Evolutionary conservation across 2,113 vertebrate species (phyloP).

Genomic region (Pycnonotus jocosus): DNA sequence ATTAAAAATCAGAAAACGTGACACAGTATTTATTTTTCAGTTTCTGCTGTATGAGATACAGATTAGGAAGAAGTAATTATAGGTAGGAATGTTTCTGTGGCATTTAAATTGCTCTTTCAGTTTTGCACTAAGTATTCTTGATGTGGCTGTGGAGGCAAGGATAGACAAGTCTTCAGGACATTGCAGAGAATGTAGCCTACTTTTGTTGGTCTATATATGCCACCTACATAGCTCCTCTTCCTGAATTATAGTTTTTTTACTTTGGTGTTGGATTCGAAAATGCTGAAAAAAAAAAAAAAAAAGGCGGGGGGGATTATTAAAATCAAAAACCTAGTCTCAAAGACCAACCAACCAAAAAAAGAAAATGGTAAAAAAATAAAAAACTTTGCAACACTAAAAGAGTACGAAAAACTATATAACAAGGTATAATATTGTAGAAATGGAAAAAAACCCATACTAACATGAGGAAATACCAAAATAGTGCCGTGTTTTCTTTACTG

Average conservation of each 20-base stretch:
- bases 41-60: not conserved
- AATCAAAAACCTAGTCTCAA: not conserved
- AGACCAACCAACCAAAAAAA: not conserved
- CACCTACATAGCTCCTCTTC: not conserved
- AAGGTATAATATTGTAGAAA: not conserved
- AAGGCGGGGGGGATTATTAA: rapidly evolving
- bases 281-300: not conserved
- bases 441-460: not conserved
- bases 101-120: not conserved
- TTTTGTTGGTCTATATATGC: not conserved
- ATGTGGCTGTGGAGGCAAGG: not conserved
- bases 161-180: not conserved
- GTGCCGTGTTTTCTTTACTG: not conserved
- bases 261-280: not conserved
- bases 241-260: not conserved
- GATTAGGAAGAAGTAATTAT: not conserved
- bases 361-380: rapidly evolving
- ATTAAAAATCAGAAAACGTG: not conserved
- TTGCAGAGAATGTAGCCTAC: not conserved
- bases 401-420: not conserved
- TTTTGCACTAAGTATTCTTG: not conserved
- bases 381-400: not conserved
- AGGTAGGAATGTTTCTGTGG: not conserved
- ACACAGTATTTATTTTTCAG: not conserved
- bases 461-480: not conserved